Conservation (phyloP, 2,797 vertebrate genomes). For the Myripristis murdjan region DNA sequence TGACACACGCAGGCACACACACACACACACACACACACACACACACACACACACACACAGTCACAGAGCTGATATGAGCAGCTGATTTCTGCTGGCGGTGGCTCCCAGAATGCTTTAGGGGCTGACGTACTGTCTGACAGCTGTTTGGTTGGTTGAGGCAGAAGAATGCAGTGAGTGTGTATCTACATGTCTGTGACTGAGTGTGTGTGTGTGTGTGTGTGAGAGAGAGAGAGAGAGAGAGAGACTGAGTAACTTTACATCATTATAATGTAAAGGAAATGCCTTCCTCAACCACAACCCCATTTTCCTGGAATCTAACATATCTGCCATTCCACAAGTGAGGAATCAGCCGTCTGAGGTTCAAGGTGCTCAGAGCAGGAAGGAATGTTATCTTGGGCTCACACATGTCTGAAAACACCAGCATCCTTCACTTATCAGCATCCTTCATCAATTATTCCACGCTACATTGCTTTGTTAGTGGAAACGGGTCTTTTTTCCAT, state of each 20-base stretch:
- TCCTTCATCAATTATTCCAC: slow-evolving; percentile 41
- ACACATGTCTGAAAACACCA: slow-evolving; percentile 59
- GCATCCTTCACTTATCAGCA: slow-evolving; percentile 42
- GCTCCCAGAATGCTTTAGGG: slow-evolving; percentile 59
- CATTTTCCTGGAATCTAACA: slow-evolving; percentile 67
- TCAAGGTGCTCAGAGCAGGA: slow-evolving; percentile 51
- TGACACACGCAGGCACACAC: slow-evolving; percentile 41
- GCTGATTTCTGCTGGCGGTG: slow-evolving; percentile 32
- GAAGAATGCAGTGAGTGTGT: slow-evolving; percentile 65
- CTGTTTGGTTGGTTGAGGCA: slow-evolving; percentile 72
- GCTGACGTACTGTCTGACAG: slow-evolving; percentile 83
- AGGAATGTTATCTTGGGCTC: slow-evolving; percentile 67
- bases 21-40: slow-evolving; percentile 39
- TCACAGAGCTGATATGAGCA: slow-evolving; percentile 13
- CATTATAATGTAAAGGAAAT: slow-evolving; percentile 75
- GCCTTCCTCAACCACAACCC: slow-evolving; percentile 71
- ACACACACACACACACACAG: slow-evolving; percentile 19
- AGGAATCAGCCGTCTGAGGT: slow-evolving; percentile 52
- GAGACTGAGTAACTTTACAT: slow-evolving; percentile 61
- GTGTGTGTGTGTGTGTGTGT: slow-evolving; percentile 15
- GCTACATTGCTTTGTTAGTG: slow-evolving; percentile 14
- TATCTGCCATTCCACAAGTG: slow-evolving; percentile 64
- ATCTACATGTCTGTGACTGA: slow-evolving; percentile 4
- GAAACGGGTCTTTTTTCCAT: slow-evolving; percentile 16
- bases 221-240: slow-evolving; percentile 7